Percentiles rank a stretch among this genome's conserved stretches.
Evolutionary conservation across 2,113 vertebrate species (phyloP).

Genomic region (Eublepharis macularius): DNA sequence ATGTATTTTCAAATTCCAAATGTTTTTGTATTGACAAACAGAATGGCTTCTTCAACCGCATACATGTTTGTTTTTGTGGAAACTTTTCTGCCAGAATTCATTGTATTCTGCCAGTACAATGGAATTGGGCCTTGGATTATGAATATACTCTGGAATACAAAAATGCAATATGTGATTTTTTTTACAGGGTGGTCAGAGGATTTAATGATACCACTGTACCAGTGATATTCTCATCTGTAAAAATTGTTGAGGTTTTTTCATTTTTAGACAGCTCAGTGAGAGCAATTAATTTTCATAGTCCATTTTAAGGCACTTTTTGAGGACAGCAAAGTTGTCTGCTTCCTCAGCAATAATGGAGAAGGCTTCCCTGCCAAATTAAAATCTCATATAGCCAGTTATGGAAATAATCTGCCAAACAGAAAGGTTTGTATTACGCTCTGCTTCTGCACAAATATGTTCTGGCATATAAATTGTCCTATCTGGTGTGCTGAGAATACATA

Average conservation of each 20-base stretch:
- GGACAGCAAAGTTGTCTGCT: too few species aligned
- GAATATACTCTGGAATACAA: too few species aligned
- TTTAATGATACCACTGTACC: neutral
- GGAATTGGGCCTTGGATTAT: too few species aligned
- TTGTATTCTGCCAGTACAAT: too few species aligned
- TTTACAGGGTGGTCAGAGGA: too few species aligned
- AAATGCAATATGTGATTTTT: too few species aligned
- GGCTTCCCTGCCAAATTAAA: neutral
- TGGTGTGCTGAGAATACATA: neutral
- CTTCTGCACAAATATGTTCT: neutral
- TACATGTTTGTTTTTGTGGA: too few species aligned
- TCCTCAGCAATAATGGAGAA: neutral
- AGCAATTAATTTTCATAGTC: neutral
- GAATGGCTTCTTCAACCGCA: too few species aligned
- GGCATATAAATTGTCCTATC: neutral
- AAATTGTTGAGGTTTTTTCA: neutral
- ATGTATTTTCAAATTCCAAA: too few species aligned
- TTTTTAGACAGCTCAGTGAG: neutral
- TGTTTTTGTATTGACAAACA: too few species aligned
- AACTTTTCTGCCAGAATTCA: too few species aligned
- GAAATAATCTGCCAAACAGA: neutral
- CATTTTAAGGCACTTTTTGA: neutral
- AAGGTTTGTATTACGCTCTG: neutral
- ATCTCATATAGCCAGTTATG: neutral
- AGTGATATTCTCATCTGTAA: neutral